A percentile compares a stretch with the other conserved stretches of the same genome.
Conservation (phyloP, 2,113 vertebrate species). For the Tetrax tetrax region DNA sequence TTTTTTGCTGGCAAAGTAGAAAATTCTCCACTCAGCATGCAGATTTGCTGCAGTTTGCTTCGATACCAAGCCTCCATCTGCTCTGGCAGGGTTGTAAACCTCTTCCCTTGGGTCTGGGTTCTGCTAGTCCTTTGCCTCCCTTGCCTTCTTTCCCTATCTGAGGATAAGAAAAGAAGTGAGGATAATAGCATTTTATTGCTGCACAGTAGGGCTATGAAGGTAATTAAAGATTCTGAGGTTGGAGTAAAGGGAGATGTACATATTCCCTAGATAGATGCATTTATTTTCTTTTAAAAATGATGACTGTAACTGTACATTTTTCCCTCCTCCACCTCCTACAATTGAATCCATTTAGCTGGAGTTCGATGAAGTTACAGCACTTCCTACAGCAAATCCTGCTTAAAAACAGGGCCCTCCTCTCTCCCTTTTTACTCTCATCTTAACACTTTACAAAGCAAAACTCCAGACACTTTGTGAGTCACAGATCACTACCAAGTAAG, state of each 20-base stretch:
- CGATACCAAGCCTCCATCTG: slow-evolving; percentile 8
- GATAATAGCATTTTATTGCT: slow-evolving; percentile 11
- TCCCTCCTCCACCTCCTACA: background rate
- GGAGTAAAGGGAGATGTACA: background rate
- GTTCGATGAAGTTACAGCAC: background rate
- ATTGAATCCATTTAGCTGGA: background rate
- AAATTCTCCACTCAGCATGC: background rate
- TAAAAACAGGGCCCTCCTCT: background rate
- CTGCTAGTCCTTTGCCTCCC: background rate
- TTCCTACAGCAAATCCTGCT: background rate
- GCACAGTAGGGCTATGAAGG: background rate
- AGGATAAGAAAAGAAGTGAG: background rate
- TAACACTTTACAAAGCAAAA: slow-evolving; percentile 14
- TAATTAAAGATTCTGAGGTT: background rate
- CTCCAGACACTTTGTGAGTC: slow-evolving; percentile 42
- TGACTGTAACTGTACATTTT: background rate
- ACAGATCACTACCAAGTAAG: slow-evolving; percentile 58
- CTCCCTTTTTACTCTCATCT: background rate
- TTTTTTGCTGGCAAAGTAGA: slow-evolving; percentile 30
- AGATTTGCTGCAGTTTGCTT: slow-evolving; percentile 8
- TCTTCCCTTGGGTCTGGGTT: background rate
- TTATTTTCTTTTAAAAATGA: background rate
- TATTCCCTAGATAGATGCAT: background rate
- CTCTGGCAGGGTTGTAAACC: background rate
- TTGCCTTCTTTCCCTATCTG: background rate